Evolutionary conservation across 92 coral and sea anemone genomes (phyloP).

Genomic region (Isaurus tuberculatus): DNA sequence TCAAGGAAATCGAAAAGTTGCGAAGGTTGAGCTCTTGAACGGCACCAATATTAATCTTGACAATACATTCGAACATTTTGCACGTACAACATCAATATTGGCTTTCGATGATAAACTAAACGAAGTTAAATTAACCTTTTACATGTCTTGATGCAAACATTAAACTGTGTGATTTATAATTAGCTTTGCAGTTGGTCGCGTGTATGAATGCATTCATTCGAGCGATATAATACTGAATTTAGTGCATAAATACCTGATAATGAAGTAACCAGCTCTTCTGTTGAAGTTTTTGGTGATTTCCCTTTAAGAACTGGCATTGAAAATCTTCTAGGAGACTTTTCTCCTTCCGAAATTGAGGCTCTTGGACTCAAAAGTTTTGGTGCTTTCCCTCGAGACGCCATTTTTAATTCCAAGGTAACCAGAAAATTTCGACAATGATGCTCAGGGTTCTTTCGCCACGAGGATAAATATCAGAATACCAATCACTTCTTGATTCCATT

Average conservation of each 20-base stretch:
- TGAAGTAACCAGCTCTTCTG: slow-evolving; percentile 62
- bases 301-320: slow-evolving; percentile 36
- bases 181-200: neutral
- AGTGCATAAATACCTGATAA: slow-evolving; percentile 54
- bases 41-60: neutral
- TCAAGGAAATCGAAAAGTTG: neutral
- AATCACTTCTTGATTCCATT: slow-evolving; percentile 13
- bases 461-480: neutral
- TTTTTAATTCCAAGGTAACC: slow-evolving; percentile 67
- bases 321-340: slow-evolving; percentile 6
- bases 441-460: neutral
- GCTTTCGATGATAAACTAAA: neutral
- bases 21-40: slow-evolving; percentile 9
- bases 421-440: neutral
- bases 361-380: slow-evolving; percentile 47
- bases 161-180: neutral
- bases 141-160: neutral
- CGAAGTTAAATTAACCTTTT: neutral
- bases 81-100: slow-evolving; percentile 1
- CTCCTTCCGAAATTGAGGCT: slow-evolving; percentile 21
- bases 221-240: neutral
- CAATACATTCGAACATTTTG: neutral
- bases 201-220: neutral
- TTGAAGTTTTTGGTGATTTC: slow-evolving; percentile 51
- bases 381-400: slow-evolving; percentile 79